Evolutionary conservation across 2,113 vertebrate genomes (phyloP).

Genomic region (Ciconia boyciana): DNA sequence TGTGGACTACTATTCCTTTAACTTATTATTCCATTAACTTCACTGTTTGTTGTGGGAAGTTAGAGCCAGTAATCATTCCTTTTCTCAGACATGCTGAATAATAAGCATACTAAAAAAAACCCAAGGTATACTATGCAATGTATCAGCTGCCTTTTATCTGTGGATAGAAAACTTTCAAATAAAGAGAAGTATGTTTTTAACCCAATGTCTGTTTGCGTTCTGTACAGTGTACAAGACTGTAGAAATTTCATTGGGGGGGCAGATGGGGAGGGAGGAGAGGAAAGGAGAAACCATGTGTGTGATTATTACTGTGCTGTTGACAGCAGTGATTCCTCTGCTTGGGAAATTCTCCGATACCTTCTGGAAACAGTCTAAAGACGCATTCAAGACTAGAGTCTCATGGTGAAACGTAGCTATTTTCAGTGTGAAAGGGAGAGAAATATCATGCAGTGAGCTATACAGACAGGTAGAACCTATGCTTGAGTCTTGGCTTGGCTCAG

Average conservation of each 20-base stretch:
- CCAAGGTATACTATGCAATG: not conserved
- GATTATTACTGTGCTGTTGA: not conserved
- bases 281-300: not conserved
- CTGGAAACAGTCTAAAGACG: not conserved
- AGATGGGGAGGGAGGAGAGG: not conserved
- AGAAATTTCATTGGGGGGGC: not conserved
- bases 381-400: not conserved
- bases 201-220: not conserved
- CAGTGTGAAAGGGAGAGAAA: not conserved
- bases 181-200: slow-evolving; percentile 41
- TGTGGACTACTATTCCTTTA: slow-evolving; percentile 28
- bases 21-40: slow-evolving; percentile 58
- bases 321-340: not conserved
- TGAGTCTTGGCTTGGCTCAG: not conserved
- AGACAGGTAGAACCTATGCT: not conserved
- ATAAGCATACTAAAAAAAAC: not conserved
- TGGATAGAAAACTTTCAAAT: slow-evolving; percentile 19
- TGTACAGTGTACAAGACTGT: not conserved
- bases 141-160: not conserved
- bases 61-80: slow-evolving; percentile 16
- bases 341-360: not conserved
- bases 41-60: slow-evolving; percentile 18
- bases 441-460: not conserved
- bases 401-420: not conserved
- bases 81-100: slow-evolving; percentile 16